Evolutionary conservation across 2,113 vertebrate species (phyloP).

Genomic region (Octodon degus): DNA sequence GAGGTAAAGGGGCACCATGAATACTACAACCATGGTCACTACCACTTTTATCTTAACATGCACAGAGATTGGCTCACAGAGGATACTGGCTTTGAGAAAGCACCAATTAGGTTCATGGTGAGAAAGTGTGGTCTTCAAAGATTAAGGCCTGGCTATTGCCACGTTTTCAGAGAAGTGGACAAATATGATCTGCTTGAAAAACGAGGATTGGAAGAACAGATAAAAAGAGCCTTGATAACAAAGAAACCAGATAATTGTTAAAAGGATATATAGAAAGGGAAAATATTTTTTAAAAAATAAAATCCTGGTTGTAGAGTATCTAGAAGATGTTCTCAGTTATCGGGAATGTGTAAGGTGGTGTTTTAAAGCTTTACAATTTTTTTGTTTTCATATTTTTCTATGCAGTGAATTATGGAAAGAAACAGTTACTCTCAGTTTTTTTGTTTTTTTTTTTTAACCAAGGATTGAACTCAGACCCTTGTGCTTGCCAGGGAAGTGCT

Average conservation of each 20-base stretch:
- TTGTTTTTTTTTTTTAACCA: too few relatives aligned
- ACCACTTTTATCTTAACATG: background rate
- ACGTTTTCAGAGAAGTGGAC: background rate
- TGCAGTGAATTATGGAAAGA: background rate
- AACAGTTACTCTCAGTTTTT: background rate
- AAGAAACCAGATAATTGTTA: background rate
- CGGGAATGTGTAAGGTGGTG: background rate
- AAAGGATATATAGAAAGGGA: background rate
- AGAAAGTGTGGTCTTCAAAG: background rate
- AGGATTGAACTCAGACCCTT: too few relatives aligned
- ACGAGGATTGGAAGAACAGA: background rate
- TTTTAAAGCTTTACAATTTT: background rate
- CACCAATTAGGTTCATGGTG: background rate
- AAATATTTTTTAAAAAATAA: background rate
- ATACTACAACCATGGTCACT: background rate
- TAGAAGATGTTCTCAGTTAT: background rate
- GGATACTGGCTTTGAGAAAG: background rate
- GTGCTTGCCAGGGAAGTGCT: too few relatives aligned
- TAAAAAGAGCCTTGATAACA: background rate
- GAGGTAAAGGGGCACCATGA: fast-evolving
- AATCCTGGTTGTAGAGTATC: background rate
- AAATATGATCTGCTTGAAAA: background rate
- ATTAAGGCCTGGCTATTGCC: background rate
- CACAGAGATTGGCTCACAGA: background rate
- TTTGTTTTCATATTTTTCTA: background rate